Evolutionary conservation across 64 coral and sea anemone species (phyloP), one percentile per base, ranked within the genome.

Genomic region (Astreopora myriophthalma): DNA sequence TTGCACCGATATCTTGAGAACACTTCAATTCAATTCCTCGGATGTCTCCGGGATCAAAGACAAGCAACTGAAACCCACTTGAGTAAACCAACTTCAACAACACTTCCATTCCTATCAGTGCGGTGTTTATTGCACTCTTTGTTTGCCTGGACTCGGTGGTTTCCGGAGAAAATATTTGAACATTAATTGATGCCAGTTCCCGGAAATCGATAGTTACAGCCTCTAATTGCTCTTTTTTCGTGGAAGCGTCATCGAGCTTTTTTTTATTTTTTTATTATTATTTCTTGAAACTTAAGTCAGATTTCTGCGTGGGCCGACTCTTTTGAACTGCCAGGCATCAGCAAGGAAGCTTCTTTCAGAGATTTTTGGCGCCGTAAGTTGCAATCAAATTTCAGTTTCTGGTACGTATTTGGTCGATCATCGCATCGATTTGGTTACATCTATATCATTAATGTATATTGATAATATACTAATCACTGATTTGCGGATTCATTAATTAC

Each of bases 121-220:
- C 13, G 51, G 16, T 55, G 51, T 19, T 16, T 55, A 11, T 46
- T 46, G 5, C 16, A 55, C 16, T 16, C 12, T 55, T 55, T 55
- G 51, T 55, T 16, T 14, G 51, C 17, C 16, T 55, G 12, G 3
- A 16, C 51, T 55, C 12, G 17, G 51, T 35, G 5, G 29, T 61
- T 23, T 60, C 16, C 28, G 51, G 17, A 61, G 32, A 34, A 20
- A 81, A 14, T 81, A 81, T 81, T 81, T 81, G 77, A 81, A 62
- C 77, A 81, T 22, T n/a, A 48, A 76, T 81, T 81, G 19, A 48
- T 32, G 51, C 9, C 12, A 10, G 32, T 26, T n/a, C 48, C 49
- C 77, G 51, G 77, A 81, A 81, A 61, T 36, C 2, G 49, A 71
- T 30, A 34, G 11, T 32, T 13, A 8, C 0, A 34, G 26, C 13